Evolutionary conservation across 2,888 invertebrate genomes (phyloP).

Genomic region (Phytoseiulus persimilis): DNA sequence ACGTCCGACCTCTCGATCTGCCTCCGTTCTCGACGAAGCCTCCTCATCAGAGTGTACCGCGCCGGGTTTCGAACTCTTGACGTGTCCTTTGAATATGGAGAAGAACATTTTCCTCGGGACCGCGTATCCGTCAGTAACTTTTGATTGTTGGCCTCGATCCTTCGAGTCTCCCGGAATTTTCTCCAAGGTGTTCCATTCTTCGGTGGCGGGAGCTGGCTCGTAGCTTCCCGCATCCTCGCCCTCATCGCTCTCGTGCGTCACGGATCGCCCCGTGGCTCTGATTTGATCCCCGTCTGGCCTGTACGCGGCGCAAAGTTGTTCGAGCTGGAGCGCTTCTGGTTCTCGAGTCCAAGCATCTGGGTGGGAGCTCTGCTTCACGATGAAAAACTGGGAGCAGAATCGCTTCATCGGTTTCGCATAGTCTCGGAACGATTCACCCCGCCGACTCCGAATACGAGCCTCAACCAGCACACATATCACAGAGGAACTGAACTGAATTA

Average conservation of each 20-base stretch:
- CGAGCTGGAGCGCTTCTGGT: no score
- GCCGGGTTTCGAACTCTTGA: not conserved
- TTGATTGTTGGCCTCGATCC: not conserved
- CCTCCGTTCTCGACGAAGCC: not conserved
- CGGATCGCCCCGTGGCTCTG: no score
- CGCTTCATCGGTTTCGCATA: not conserved
- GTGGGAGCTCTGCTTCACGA: no score
- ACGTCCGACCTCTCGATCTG: not conserved
- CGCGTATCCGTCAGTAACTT: not conserved
- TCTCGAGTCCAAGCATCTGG: no score
- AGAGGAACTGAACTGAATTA: not conserved
- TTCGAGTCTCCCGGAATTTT: not conserved
- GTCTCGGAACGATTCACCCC: not conserved
- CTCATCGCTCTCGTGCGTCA: no score
- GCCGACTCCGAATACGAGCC: not conserved
- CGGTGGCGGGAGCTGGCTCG: no score
- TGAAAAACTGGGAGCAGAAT: not conserved
- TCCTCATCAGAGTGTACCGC: not conserved
- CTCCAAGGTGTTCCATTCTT: no score
- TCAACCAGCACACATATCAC: not conserved
- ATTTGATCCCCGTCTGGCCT: no score
- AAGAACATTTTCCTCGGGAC: not conserved
- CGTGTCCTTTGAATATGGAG: not conserved
- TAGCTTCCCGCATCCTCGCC: no score
- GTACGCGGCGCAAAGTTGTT: no score